Evolutionary conservation across 2,888 invertebrate species (phyloP), one percentile per base, ranked within the genome.

Genomic region (Platycheirus albimanus): DNA sequence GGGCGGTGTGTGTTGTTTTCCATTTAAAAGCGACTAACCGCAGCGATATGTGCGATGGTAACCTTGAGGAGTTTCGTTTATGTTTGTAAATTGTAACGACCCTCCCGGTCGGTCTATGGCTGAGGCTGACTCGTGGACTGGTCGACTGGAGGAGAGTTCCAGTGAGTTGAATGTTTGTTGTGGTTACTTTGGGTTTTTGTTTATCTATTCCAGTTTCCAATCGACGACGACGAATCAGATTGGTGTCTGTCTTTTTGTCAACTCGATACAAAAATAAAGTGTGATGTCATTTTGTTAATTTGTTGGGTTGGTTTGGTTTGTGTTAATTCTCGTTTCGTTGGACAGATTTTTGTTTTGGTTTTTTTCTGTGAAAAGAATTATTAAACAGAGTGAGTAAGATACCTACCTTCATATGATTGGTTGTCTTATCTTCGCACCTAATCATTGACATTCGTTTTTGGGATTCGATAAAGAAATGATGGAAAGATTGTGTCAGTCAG

Each of bases 271-370:
- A 30, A 80, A 80, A 80, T 80, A 75, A 66, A 58, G 36, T 58
- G 66, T 80, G 80, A 80, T 80, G 80, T 80, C 80, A 80, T 80
- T 15, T 54, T 5, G 11, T n/a, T n/a, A n/a, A n/a, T n/a, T n/a
- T n/a, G 7, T 13, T 52, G 15, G 28, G n/a, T n/a, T 20, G 52
- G 43, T 61, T 52, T 63, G 63, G 47, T 36, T 43, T 24, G 3
- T 3, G 24, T 67, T 76, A 19, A 54, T 30, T 36, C 1, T 56
- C 8, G 11, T 58, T 43, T 58, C 58, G 43, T 45, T 61, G 38
- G 43, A 11, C 15, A 41, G 19, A 33, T 61, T 30, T 30, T 61
- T 61, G 28, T 61, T 61, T 45, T 30, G 43, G 17, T 28, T 43
- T 30, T 56, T 56, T 38, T 20, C 5, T 20, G 38, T 41, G 6